Evolutionary conservation across 2,113 vertebrate species (phyloP), one percentile per base, ranked within the genome.

Genomic region (Elachura formosa): DNA sequence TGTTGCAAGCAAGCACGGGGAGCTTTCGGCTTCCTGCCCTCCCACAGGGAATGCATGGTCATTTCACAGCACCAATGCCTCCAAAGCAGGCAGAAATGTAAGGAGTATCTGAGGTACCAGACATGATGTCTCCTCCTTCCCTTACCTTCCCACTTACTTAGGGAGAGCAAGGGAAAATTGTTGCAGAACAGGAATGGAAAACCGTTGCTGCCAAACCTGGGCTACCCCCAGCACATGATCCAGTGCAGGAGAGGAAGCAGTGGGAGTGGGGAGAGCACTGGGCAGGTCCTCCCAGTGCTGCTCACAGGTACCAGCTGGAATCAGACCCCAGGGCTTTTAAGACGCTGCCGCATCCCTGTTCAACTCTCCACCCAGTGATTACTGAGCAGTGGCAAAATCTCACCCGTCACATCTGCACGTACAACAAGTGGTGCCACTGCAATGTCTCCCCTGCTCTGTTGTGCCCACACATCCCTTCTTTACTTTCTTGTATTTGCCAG

Each of bases 1-100:
- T 76, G 34, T 8, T 46, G 26, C 4, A 2, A 58, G 77, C 1
- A 0, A 26, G 26, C 48, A 61, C 0, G 0, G 28, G 15, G 43
- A 17, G 14, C 45, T 56, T 83, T 23, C 51, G 36, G 31, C 25
- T 8, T 1, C 75, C 36, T 24, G 22, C 29, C 10, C 31, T 85
- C 51, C 63, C 40, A 28, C 3, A 2, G 38, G 46, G 28, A 34
- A 59, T 6, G 17, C 1, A 0, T 0, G 1, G 24, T 19, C 45
- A 21, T 22, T 78, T 68, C 26, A 23, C 1, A 9, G 73, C 52
- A 79, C 48, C 23, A n/a, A 6, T 1, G n/a, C 11, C 54, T 45
- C 38, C 51, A 40, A 71, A 45, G 29, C 33, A 48, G 21, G 71
- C 5, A 76, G 71, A 56, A 76, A 61, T 34, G 6, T 13, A 48